Evolutionary conservation across 1,140 invertebrate species (phyloP).

Genomic region (Subanguina moxae): DNA sequence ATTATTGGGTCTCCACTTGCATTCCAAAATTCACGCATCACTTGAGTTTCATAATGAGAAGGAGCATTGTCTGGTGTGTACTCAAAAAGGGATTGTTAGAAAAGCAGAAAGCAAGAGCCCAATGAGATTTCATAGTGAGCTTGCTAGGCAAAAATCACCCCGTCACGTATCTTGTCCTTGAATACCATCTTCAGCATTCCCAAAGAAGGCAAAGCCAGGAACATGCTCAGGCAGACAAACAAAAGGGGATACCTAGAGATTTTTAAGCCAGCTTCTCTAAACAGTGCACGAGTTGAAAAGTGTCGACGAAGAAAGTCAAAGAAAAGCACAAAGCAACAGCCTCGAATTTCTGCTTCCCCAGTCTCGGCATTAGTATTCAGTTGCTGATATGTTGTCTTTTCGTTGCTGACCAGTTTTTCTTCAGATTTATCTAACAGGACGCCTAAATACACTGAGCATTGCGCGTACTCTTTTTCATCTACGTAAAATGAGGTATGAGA

Average conservation of each 20-base stretch:
- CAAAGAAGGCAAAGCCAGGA: slow-evolving; percentile 6
- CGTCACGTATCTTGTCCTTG: slow-evolving; percentile 23
- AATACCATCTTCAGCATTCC: not conserved
- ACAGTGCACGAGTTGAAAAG: not conserved
- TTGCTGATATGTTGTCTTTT: not conserved
- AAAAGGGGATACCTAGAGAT: not conserved
- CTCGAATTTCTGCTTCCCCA: not conserved
- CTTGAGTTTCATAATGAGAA: slow-evolving; percentile 48
- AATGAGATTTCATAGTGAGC: too few species aligned
- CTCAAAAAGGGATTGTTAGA: not conserved
- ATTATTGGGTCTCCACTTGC: slow-evolving; percentile 36
- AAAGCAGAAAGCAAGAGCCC: too few species aligned
- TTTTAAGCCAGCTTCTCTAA: not conserved
- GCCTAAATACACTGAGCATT: too few species aligned
- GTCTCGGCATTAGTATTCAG: not conserved
- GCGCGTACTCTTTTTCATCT: too few species aligned
- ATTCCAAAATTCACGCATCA: slow-evolving; percentile 47
- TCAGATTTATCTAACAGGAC: too few species aligned
- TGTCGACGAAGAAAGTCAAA: not conserved
- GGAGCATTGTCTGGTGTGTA: slow-evolving; percentile 47
- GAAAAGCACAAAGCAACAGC: not conserved
- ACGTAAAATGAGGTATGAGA: too few species aligned
- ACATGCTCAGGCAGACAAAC: not conserved
- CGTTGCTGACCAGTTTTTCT: not conserved
- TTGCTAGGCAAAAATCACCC: slow-evolving; percentile 1